phyloP scores from a whole-genome alignment of 2,888 invertebrate genomes.

The Dicycla oo region DNA sequence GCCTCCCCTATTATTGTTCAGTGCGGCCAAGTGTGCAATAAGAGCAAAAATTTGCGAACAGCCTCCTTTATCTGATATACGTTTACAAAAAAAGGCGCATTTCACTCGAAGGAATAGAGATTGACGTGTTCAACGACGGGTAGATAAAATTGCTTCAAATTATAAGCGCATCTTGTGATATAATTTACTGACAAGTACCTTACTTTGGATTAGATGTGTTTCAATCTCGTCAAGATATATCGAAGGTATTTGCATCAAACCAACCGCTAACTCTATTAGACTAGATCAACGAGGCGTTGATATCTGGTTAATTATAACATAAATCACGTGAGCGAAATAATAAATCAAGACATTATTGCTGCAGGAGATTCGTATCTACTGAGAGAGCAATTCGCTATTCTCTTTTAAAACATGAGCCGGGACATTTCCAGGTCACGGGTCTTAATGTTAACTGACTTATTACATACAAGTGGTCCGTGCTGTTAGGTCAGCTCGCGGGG shows the following conservation, averaged over 20 bases:
- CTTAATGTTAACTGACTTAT: constrained; percentile 71
- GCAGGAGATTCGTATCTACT: constrained; percentile 58
- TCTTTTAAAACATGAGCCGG: constrained; percentile 62
- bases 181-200: constrained; percentile 48
- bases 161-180: constrained; percentile 40
- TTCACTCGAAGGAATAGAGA: constrained; percentile 48
- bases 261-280: constrained; percentile 52
- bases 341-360: constrained; percentile 67
- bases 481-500: constrained; percentile 62
- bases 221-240: constrained; percentile 41
- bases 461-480: constrained; percentile 70
- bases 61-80: constrained; percentile 72
- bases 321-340: constrained; percentile 68
- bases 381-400: constrained; percentile 57
- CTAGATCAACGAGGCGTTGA: constrained; percentile 57
- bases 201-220: constrained; percentile 50
- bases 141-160: constrained; percentile 46
- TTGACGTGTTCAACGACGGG: constrained; percentile 48
- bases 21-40: constrained; percentile 77
- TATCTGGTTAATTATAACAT: constrained; percentile 67
- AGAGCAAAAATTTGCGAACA: constrained; percentile 79
- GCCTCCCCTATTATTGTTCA: constrained; percentile 80
- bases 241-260: constrained; percentile 54
- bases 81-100: constrained; percentile 60
- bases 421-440: constrained; percentile 74